A percentile compares a stretch with the other conserved stretches of the same genome.
phyloP scores from a whole-genome alignment of 2,113 vertebrate species.

The Cryptotis parvus region DNA sequence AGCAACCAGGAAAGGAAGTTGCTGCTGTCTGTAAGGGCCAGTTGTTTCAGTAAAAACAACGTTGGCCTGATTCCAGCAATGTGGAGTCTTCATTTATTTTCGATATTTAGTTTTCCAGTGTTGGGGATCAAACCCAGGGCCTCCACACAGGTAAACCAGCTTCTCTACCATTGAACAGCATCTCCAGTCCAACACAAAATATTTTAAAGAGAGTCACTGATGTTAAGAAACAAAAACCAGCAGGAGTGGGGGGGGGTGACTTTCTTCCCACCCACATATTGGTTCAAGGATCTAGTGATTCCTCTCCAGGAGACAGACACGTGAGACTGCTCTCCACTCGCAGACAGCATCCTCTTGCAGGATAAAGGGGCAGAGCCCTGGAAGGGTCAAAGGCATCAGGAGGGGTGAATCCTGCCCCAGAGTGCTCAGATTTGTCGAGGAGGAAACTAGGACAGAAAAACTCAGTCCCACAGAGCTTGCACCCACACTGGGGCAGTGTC shows the following conservation, averaged over 20 bases:
- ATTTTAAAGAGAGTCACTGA: no score
- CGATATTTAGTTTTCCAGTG: background rate
- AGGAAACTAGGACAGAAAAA: background rate
- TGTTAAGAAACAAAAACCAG: no score
- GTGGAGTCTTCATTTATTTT: background rate
- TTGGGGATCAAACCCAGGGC: no score
- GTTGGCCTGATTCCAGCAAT: background rate
- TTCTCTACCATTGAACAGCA: no score
- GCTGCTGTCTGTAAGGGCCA: background rate
- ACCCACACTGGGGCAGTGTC: background rate
- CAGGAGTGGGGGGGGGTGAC: background rate
- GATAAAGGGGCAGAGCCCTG: background rate
- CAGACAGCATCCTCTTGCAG: background rate
- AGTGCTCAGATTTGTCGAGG: background rate
- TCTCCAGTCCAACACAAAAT: no score
- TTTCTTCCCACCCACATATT: background rate
- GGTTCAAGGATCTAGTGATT: background rate
- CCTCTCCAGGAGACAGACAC: background rate
- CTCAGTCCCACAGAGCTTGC: background rate
- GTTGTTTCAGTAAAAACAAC: slow-evolving; percentile 50
- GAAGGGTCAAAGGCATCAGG: background rate
- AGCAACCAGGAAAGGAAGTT: slow-evolving; percentile 35
- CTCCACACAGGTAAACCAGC: no score
- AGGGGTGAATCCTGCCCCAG: background rate
- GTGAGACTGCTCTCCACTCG: background rate